Conservation (phyloP, 2,888 invertebrate genomes). For the Deroplatys truncata region DNA sequence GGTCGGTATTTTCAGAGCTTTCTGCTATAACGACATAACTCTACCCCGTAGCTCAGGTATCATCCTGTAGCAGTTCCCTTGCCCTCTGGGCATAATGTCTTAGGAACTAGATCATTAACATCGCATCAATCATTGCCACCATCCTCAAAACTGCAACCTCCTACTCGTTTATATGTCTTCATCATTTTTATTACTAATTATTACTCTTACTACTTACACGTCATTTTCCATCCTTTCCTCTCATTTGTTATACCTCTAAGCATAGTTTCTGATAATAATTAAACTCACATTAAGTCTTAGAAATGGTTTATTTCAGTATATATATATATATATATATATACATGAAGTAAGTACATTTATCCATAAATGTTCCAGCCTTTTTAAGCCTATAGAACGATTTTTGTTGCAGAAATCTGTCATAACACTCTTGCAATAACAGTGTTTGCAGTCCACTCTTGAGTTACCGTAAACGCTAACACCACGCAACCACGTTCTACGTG, state of each 20-base stretch:
- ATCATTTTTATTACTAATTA: neutral
- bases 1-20: neutral
- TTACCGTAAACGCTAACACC: no score
- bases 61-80: neutral
- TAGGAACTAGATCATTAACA: neutral
- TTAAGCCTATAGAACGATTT: no score
- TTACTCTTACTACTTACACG: neutral
- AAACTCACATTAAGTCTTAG: neutral
- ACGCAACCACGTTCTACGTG: no score
- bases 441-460: no score
- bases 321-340: no score
- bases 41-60: neutral
- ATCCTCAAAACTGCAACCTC: neutral
- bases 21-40: neutral
- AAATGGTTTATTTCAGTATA: neutral
- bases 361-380: no score
- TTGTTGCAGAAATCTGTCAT: no score
- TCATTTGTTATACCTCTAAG: neutral
- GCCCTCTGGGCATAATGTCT: neutral
- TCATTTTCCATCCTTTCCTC: neutral
- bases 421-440: no score
- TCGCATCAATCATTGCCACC: neutral
- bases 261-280: neutral
- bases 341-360: no score
- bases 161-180: neutral